Conservation (phyloP, 2,113 vertebrate species). For the Lasiurus cinereus region DNA sequence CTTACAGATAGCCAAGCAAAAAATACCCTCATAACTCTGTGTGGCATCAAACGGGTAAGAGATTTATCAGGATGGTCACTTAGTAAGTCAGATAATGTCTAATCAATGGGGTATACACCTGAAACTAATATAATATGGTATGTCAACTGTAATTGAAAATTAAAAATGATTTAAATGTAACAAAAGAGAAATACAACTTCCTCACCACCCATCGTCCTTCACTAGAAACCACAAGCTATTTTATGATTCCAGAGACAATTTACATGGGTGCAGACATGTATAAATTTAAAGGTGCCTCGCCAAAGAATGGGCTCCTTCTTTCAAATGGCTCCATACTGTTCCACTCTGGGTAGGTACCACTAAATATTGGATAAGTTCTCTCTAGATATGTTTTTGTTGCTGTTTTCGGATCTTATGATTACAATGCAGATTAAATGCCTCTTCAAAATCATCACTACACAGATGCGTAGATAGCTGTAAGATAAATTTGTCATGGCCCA, state of each 20-base stretch:
- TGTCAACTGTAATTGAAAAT: background rate
- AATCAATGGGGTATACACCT: background rate
- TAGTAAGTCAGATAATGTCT: background rate
- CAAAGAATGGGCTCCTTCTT: background rate
- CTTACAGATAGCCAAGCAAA: background rate
- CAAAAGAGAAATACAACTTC: background rate
- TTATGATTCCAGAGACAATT: background rate
- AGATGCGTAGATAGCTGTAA: background rate
- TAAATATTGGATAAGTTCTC: background rate
- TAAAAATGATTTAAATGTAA: background rate
- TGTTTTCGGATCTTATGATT: conserved; percentile 11
- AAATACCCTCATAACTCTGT: background rate
- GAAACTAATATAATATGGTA: background rate
- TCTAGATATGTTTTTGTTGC: background rate
- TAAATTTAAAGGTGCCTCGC: background rate
- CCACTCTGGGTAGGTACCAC: background rate
- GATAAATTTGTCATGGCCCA: background rate
- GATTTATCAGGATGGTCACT: background rate
- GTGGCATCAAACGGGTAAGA: background rate
- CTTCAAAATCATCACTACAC: background rate
- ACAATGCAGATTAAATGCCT: background rate
- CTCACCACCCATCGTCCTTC: background rate
- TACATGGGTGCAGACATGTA: background rate
- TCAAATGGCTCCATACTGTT: background rate
- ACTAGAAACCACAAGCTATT: background rate